phyloP scores from a whole-genome alignment of 2,888 invertebrate species.

The Eubasilissa splendida region DNA sequence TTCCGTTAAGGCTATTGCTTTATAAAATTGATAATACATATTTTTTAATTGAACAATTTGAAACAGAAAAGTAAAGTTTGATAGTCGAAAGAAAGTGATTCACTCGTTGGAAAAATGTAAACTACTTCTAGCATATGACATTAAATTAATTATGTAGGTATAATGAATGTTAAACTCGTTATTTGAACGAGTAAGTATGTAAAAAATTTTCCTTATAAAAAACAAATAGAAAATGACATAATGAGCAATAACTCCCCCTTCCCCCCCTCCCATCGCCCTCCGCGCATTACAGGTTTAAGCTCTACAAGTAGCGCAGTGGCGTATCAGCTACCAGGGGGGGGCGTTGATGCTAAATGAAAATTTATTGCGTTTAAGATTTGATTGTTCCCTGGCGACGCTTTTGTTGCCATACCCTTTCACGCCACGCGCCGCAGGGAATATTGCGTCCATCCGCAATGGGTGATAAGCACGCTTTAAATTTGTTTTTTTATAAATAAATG shows the following conservation, averaged over 20 bases:
- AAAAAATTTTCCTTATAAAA: no score
- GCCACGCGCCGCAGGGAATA: constrained; percentile 45
- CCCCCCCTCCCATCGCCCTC: background rate
- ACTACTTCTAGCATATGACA: no score
- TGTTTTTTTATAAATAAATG: no score
- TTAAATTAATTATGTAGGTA: background rate
- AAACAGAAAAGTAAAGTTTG: no score
- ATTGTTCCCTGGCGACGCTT: constrained; percentile 62
- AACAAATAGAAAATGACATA: background rate
- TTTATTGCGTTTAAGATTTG: constrained; percentile 74
- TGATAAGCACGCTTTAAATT: no score
- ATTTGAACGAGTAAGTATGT: no score
- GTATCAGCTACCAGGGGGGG: constrained; percentile 34
- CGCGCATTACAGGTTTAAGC: background rate
- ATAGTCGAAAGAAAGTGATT: no score
- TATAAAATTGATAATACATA: no score
- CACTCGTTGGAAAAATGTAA: no score
- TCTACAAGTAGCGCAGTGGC: constrained; percentile 34
- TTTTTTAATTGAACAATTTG: no score
- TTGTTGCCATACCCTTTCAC: constrained; percentile 36
- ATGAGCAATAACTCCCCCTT: constrained; percentile 16
- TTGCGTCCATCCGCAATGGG: constrained; percentile 28
- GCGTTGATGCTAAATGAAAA: constrained; percentile 70
- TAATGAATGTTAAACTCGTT: background rate
- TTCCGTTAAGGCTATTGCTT: no score